phyloP scores from a whole-genome alignment of 2,113 vertebrate genomes.

The Laterallus jamaicensis region DNA sequence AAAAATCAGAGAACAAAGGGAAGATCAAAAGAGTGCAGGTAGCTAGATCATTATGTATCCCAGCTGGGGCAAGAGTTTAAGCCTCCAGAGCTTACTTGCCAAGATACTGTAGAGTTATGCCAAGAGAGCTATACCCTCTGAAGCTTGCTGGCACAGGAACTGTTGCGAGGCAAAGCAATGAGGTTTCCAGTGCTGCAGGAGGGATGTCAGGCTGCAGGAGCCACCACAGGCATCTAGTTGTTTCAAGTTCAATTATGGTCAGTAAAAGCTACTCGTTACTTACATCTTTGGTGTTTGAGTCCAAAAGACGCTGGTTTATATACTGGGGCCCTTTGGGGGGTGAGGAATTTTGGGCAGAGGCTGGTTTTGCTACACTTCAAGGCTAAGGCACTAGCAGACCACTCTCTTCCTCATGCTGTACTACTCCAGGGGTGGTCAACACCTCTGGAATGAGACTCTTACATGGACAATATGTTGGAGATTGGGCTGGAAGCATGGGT shows the following conservation, averaged over 20 bases:
- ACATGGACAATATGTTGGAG: rapidly evolving
- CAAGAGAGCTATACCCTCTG: constrained; percentile 35
- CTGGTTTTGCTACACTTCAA: neutral
- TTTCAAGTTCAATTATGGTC: neutral
- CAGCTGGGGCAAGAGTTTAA: constrained; percentile 19
- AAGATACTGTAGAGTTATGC: constrained; percentile 17
- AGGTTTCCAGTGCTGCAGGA: neutral
- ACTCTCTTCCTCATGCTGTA: neutral
- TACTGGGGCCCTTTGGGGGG: neutral
- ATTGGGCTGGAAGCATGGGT: neutral
- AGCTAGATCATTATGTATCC: constrained; percentile 9
- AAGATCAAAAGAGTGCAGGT: constrained; percentile 39
- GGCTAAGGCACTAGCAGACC: neutral
- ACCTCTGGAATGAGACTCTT: neutral
- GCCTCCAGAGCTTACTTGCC: constrained; percentile 1
- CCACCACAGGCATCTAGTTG: constrained; percentile 21
- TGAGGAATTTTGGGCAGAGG: neutral
- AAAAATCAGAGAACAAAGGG: constrained; percentile 31
- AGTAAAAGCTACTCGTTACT: neutral
- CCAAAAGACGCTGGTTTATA: neutral
- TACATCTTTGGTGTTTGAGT: neutral
- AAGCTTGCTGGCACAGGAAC: constrained; percentile 25
- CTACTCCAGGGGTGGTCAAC: neutral
- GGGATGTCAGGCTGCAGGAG: constrained; percentile 21
- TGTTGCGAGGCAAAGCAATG: neutral